phyloP scores from a whole-genome alignment of 2,113 vertebrate species.

The Leptosomus discolor region DNA sequence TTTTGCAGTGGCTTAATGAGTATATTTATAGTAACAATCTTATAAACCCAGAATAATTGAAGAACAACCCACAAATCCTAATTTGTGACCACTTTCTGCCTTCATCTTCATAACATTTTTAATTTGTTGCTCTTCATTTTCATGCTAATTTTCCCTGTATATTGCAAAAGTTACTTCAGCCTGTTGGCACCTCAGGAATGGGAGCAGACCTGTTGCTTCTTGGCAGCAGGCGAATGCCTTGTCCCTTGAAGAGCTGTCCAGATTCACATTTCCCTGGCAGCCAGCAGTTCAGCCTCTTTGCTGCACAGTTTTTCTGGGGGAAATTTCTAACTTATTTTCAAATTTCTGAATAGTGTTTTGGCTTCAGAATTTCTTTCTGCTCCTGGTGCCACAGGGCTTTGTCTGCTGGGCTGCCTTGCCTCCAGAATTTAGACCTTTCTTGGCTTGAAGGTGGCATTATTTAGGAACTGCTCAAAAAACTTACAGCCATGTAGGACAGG shows the following conservation, averaged over 20 bases:
- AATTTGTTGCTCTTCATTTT: neutral
- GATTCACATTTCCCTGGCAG: neutral
- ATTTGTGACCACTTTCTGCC: neutral
- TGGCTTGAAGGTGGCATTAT: neutral
- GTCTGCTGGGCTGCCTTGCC: neutral
- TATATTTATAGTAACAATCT: neutral
- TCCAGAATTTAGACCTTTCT: neutral
- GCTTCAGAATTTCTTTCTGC: neutral
- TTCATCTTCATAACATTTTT: neutral
- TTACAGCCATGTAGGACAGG: neutral
- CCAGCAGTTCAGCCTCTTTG: neutral
- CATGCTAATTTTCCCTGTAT: neutral
- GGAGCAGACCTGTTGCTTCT: conserved; percentile 3
- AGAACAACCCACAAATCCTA: neutral
- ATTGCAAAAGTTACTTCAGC: neutral
- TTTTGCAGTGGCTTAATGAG: neutral
- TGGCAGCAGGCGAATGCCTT: conserved; percentile 41
- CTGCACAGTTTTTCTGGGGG: neutral
- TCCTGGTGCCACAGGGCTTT: neutral
- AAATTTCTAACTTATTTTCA: neutral
- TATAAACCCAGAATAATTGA: neutral
- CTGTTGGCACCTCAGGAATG: conserved; percentile 13
- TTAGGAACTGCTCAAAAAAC: neutral
- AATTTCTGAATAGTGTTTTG: neutral
- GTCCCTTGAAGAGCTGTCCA: neutral